These are phyloP conservation scores for Cottoperca gobio DNA, from an alignment of 2,797 vertebrate genomes.

Conservation along the genomic window DNA sequence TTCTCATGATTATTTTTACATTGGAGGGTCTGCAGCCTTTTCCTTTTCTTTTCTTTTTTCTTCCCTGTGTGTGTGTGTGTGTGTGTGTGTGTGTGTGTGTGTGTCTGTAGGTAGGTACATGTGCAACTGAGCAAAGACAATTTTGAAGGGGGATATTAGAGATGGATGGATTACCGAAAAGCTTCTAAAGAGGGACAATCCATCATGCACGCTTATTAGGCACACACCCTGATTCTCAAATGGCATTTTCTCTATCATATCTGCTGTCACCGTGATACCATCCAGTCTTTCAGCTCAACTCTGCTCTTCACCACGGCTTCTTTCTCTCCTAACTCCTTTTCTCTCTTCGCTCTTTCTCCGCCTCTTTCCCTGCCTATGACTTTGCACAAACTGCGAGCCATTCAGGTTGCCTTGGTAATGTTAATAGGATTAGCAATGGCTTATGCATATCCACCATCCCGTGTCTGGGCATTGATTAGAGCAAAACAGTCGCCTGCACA, in stretches of 20 bases:
- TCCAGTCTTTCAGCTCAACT: conserved; percentile 64
- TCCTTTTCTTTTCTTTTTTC: background rate
- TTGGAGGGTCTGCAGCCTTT: conserved; percentile 9
- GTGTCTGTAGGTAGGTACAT: conserved; percentile 50
- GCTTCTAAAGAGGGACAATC: conserved; percentile 83
- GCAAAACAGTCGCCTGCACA: conserved; percentile 74
- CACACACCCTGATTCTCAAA: conserved; percentile 73
- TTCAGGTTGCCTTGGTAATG: conserved; percentile 85
- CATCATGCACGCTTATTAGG: conserved; percentile 83
- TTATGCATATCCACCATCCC: conserved; percentile 83
- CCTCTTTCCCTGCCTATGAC: conserved; percentile 69
- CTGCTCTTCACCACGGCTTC: conserved; percentile 32
- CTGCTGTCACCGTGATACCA: conserved; percentile 68
- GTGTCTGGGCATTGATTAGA: conserved; percentile 85
- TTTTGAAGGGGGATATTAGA: conserved; percentile 81
- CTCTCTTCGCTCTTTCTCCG: conserved; percentile 31
- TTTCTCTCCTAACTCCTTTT: conserved; percentile 36
- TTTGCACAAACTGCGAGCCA: conserved; percentile 78
- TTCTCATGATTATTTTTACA: conserved; percentile 56
- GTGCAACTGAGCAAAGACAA: conserved; percentile 75
- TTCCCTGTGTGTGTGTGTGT: background rate
- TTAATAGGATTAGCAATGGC: conserved; percentile 86
- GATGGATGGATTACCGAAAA: conserved; percentile 84
- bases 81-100: conserved; percentile 24
- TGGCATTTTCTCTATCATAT: conserved; percentile 77